Evolutionary conservation across 2,888 invertebrate species (phyloP), one percentile per base, ranked within the genome.

Genomic region (Bimastos eiseni): DNA sequence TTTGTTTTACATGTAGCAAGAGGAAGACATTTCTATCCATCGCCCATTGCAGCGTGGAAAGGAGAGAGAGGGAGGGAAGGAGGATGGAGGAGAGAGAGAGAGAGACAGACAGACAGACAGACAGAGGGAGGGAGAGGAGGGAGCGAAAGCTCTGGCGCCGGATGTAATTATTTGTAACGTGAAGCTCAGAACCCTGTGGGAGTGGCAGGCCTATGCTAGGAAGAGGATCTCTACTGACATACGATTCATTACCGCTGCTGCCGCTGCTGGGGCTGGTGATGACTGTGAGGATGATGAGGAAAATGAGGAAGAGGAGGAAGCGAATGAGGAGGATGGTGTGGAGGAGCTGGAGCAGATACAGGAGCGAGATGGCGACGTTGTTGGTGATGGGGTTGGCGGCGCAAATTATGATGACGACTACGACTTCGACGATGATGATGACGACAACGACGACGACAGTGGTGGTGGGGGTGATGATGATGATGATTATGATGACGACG

Each of bases 121-220:
- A 38, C 38, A 38, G 38, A 38, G 11, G 70, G 70, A 8, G n/a
- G 70, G 70, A 17, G 11, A 8, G 49, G 21, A 49, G 49, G 49
- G n/a, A 70, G 70, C 13, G 24, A n/a, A 70, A 19, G 70, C 30
- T 70, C 70, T 70, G n/a, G 70, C 70, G 49, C 70, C 70, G 70
- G n/a, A 70, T n/a, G 70, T n/a, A 70, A 70, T 70, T 70, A 70
- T 70, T 70, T 70, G 70, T 70, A 70, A 70, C 70, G 30, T n/a
- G 70, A 70, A 70, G n/a, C 70, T 70, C n/a, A 13, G 70, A 30
- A n/a, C 70, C n/a, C 70, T 70, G 70, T 17, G 30, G 70, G 70
- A 70, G 70, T n/a, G 49, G n/a, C 70, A 70, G 70, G 70, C 30
- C n/a, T 30, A 30, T 70, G 70, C 70, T n/a, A 70, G 70, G 70